Evolutionary conservation across 1,140 invertebrate genomes (phyloP), one percentile per base, ranked within the genome.

Genomic region (Drosophila hydei): DNA sequence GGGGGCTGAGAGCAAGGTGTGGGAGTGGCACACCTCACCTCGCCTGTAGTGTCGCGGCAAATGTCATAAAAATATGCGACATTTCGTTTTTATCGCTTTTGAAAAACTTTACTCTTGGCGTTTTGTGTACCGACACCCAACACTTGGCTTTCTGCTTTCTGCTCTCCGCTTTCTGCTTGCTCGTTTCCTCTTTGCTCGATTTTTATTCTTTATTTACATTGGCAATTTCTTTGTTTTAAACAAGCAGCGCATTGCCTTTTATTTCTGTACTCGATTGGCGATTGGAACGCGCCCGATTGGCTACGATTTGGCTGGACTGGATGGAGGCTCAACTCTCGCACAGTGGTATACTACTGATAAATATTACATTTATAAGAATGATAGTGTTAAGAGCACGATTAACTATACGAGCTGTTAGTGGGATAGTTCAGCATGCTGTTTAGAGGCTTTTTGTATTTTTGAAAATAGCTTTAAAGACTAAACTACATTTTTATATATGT

Each of bases 31-130:
- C 58, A 43, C 43, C 73, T 50, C 58, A 36, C 54, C 16, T 33
- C 11, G 45, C 38, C 47, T 72, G 42, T 54, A 63, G 62, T 69
- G 68, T 51, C 64, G 72, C 64, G 69, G 69, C 63, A 87, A 87
- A 87, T 77, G 89, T 90, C 89, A 90, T 90, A 90, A 90, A 90
- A 90, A 90, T 90, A 90, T 90, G 89, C 89, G 89, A 90, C 89
- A 90, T 90, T 90, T 90, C 84, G 89, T 84, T 90, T 90, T 90
- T 90, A 90, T 90, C 89, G 84, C 89, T 87, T 90, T 90, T 79
- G 81, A 89, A 90, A 90, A 90, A 90, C 88, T 90, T 90, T 90
- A 80, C 90, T 90, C 72, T 83, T 79, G 62, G 63, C 72, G 52
- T 33, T 75, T 78, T 65, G 56, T 45, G n/a, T 9, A 30, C 27